These are phyloP conservation scores for Oriolus oriolus DNA, from an alignment of 2,113 vertebrate genomes.

Conservation along the genomic window DNA sequence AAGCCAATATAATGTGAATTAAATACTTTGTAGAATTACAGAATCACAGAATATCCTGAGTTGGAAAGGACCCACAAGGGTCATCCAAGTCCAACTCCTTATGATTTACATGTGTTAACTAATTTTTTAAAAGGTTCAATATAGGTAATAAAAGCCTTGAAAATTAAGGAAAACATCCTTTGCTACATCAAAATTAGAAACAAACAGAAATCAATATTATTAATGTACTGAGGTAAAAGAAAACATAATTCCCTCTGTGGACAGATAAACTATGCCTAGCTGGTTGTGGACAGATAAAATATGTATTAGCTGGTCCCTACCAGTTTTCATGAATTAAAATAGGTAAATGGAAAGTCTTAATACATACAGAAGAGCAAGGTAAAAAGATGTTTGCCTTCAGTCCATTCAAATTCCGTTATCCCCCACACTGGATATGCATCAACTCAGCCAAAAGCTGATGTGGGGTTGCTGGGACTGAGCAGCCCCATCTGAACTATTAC, in stretches of 20 bases:
- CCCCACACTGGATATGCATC: rapidly evolving
- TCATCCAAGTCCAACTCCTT: neutral
- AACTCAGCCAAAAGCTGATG: neutral
- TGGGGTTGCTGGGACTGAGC: neutral
- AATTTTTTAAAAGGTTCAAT: neutral
- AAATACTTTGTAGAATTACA: too few species aligned
- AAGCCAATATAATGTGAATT: neutral
- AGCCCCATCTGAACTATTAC: neutral
- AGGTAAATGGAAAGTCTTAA: neutral
- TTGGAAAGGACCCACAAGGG: neutral
- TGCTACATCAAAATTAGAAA: neutral
- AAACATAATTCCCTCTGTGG: neutral
- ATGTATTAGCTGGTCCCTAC: neutral
- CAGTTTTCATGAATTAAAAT: neutral
- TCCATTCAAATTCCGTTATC: neutral
- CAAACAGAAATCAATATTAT: neutral
- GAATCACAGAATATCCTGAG: neutral
- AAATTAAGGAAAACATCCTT: neutral
- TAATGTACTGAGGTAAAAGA: neutral
- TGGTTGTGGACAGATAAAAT: neutral
- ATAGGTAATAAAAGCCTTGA: neutral
- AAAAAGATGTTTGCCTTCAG: neutral
- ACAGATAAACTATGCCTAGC: neutral
- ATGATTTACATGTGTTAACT: neutral
- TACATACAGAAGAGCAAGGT: neutral